These are phyloP conservation scores for Crossoptilon crossoptilon DNA, from an alignment of 2,797 vertebrate species.

Conservation along the genomic window DNA sequence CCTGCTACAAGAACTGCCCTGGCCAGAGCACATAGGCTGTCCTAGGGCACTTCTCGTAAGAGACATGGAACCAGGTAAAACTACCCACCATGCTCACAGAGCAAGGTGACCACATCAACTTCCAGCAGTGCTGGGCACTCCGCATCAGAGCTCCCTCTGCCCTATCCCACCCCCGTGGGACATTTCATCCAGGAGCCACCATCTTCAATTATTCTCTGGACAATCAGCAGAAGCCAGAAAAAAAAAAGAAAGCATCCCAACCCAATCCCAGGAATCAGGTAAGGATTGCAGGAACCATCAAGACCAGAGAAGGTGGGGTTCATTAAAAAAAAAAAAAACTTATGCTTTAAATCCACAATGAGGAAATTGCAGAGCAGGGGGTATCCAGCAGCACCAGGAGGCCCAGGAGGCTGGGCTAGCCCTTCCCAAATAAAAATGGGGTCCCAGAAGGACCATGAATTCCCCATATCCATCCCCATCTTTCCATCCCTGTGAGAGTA, in stretches of 20 bases:
- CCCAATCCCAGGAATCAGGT: background rate
- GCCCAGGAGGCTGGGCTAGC: background rate
- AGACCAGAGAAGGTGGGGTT: background rate
- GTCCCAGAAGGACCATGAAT: background rate
- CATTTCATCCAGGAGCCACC: background rate
- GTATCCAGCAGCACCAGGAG: background rate
- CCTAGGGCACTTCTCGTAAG: background rate
- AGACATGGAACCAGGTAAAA: background rate
- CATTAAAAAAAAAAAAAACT: background rate
- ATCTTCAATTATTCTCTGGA: background rate
- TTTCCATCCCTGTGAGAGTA: background rate
- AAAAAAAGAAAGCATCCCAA: background rate
- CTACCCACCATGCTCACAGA: background rate
- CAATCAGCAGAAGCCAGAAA: background rate
- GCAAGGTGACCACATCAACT: background rate
- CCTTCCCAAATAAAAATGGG: background rate
- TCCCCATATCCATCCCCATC: background rate
- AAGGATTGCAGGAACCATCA: background rate
- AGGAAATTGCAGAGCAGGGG: background rate
- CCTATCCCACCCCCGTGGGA: fast-evolving
- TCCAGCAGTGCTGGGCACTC: background rate
- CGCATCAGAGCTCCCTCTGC: background rate
- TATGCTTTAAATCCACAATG: background rate
- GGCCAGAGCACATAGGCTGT: background rate
- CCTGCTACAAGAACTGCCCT: background rate